Evolutionary conservation across 2,888 invertebrate genomes (phyloP).

Genomic region (Tipula unca): DNA sequence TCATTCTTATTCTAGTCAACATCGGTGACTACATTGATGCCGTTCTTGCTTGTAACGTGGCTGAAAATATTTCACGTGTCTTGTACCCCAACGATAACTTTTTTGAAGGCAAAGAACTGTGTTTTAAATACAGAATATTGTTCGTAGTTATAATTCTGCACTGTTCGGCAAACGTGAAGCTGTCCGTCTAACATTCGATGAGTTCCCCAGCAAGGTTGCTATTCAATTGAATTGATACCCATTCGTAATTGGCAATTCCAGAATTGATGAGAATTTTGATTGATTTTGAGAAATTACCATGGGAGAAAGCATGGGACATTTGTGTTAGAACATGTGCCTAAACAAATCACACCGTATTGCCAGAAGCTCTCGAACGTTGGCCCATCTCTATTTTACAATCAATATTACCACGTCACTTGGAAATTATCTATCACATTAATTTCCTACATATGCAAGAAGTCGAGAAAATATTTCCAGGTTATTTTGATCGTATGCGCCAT

Average conservation of each 20-base stretch:
- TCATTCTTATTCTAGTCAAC: constrained; percentile 63
- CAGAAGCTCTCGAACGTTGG: constrained; percentile 96
- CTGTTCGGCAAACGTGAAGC: constrained; percentile 83
- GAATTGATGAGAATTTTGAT: constrained; percentile 91
- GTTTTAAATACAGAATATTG: constrained; percentile 96
- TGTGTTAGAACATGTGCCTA: constrained; percentile 86
- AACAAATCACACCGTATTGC: constrained; percentile 98
- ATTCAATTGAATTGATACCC: constrained; percentile 98
- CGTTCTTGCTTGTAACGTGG: constrained; percentile 92
- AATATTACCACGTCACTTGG: constrained; percentile 88
- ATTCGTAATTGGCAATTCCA: constrained; percentile 96
- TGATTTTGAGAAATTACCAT: constrained; percentile 83
- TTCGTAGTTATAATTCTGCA: constrained; percentile 91
- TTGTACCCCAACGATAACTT: constrained; percentile 99
- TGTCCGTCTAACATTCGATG: constrained; percentile 76
- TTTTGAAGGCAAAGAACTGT: constrained; percentile 97
- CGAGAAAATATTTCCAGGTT: constrained; percentile 68
- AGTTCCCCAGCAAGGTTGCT: constrained; percentile 91
- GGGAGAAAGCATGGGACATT: constrained; percentile 91
- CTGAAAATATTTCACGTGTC: constrained; percentile 96
- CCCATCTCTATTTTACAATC: constrained; percentile 79
- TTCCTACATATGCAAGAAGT: constrained; percentile 68
- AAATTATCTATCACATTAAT: constrained; percentile 98
- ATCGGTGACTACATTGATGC: constrained; percentile 99
- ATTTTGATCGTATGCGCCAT: constrained; percentile 64